phyloP scores from a whole-genome alignment of 1,140 invertebrate genomes.

The Elymnias hypermnestra region DNA sequence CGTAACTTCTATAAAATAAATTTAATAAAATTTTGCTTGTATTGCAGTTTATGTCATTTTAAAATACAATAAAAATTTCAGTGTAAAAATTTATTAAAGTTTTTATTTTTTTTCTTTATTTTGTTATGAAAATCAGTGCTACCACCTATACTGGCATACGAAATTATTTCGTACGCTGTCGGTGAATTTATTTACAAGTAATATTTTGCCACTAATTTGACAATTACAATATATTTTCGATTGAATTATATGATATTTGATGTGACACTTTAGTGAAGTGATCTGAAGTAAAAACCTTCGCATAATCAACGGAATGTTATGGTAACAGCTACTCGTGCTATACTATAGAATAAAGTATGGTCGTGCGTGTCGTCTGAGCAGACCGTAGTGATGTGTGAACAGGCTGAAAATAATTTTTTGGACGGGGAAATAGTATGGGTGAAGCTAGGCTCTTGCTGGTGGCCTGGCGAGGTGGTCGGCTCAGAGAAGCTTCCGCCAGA shows the following conservation, averaged over 20 bases:
- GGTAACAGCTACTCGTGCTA: conserved; percentile 52
- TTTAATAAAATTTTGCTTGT: too few species aligned
- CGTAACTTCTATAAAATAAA: conserved; percentile 25
- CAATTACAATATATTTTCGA: conserved; percentile 43
- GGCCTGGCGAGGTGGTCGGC: conserved; percentile 86
- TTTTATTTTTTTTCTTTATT: background rate
- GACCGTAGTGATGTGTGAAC: conserved; percentile 70
- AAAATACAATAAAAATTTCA: too few species aligned
- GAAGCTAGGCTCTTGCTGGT: conserved; percentile 85
- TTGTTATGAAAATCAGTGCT: conserved; percentile 40
- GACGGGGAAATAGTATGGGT: conserved; percentile 89
- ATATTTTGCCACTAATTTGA: conserved; percentile 69
- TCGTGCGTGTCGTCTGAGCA: conserved; percentile 63
- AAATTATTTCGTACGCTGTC: conserved; percentile 72
- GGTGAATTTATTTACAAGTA: conserved; percentile 73
- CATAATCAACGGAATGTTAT: conserved; percentile 49
- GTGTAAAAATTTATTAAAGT: too few species aligned
- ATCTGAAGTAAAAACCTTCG: too few species aligned
- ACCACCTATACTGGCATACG: conserved; percentile 38
- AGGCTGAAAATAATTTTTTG: conserved; percentile 79
- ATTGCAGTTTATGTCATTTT: too few species aligned
- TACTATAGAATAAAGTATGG: conserved; percentile 69
- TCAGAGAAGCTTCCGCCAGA: conserved; percentile 79
- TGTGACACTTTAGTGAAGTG: conserved; percentile 7
- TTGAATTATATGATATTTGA: conserved; percentile 14